Conservation (phyloP, 2,797 vertebrate species). For the Thamnophis elegans region DNA sequence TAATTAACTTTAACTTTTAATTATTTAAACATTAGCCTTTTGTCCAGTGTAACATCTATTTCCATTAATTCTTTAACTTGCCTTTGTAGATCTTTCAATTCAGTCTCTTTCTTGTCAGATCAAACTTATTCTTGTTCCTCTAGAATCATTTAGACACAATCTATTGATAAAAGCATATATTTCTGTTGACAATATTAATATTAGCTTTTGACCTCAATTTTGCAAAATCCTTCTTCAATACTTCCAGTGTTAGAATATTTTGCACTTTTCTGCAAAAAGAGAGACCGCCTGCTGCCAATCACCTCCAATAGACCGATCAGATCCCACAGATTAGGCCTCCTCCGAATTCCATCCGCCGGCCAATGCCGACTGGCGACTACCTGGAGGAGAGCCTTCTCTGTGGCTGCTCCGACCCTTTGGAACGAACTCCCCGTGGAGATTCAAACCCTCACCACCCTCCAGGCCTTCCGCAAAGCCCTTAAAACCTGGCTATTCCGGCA, state of each 20-base stretch:
- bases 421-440: no score
- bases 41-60: not conserved
- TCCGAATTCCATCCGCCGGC: no score
- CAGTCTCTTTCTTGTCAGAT: not conserved
- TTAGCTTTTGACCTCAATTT: not conserved
- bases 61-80: not conserved
- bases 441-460: no score
- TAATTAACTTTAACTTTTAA: no score
- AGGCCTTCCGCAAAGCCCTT: no score
- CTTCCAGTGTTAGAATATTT: not conserved
- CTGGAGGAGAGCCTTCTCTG: no score
- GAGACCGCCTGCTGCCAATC: no score
- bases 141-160: not conserved
- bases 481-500: no score
- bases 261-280: not conserved
- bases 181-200: not conserved
- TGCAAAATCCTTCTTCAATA: not conserved
- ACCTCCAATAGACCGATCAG: no score
- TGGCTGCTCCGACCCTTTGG: no score
- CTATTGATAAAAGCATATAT: not conserved
- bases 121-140: not conserved
- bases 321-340: no score
- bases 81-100: not conserved
- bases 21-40: not conserved
- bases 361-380: no score